A percentile compares a stretch with the other conserved stretches of the same genome.
Conservation (phyloP, 1,140 invertebrate genomes). For the Listronotus bonariensis region DNA sequence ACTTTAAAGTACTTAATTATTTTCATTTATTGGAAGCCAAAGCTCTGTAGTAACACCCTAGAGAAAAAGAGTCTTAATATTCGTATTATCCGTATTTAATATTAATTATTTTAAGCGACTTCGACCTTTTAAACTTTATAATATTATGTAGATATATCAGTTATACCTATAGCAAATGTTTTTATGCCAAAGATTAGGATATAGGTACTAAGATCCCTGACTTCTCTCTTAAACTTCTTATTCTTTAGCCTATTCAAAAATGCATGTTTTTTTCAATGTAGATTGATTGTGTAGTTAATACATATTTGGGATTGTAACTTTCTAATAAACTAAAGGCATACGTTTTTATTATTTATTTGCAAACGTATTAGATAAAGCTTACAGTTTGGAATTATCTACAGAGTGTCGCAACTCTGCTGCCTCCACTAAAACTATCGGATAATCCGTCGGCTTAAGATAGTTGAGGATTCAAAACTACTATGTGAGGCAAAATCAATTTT, state of each 20-base stretch:
- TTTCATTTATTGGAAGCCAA: neutral
- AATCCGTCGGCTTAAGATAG: too few species aligned
- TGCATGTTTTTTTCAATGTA: conserved; percentile 21
- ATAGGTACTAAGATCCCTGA: conserved; percentile 3
- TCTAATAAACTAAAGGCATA: conserved; percentile 3
- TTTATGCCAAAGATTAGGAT: conserved; percentile 27
- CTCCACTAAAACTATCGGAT: too few species aligned
- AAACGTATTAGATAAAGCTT: too few species aligned
- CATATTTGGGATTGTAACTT: conserved; percentile 9
- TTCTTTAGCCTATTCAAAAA: conserved; percentile 31
- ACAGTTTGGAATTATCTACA: too few species aligned
- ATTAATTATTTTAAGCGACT: too few species aligned
- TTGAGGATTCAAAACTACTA: too few species aligned
- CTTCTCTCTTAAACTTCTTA: conserved; percentile 1
- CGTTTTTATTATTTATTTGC: neutral
- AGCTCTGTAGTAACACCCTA: conserved; percentile 22
- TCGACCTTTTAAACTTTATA: too few species aligned
- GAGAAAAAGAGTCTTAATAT: conserved; percentile 24
- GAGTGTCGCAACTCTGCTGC: too few species aligned
- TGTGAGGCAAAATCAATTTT: too few species aligned
- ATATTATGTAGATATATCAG: too few species aligned
- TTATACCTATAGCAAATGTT: too few species aligned
- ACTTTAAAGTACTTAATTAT: neutral
- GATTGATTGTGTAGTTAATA: conserved; percentile 27
- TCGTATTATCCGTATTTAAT: too few species aligned